Conservation (phyloP, 2,113 vertebrate species). For the Ascaphus truei region DNA sequence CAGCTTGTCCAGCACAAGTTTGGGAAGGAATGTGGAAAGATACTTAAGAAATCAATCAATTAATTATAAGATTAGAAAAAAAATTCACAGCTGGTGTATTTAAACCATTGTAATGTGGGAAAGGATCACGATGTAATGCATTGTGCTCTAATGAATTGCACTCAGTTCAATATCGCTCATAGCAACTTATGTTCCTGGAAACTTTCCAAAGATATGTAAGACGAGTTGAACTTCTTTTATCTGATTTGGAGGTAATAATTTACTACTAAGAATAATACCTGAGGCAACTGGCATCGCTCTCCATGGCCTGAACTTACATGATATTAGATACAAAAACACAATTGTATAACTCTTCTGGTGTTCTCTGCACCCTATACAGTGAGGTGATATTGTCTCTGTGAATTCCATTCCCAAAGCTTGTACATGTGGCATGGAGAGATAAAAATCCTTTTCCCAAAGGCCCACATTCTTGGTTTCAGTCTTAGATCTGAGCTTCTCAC, state of each 20-base stretch:
- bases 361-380: no score
- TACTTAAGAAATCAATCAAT: neutral
- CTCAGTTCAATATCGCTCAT: no score
- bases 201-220: neutral
- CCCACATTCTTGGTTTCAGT: neutral
- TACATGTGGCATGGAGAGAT: neutral
- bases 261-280: neutral
- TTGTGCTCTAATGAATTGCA: neutral
- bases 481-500: neutral
- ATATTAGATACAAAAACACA: neutral
- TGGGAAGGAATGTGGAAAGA: neutral
- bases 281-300: no score
- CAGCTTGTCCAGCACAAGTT: no score
- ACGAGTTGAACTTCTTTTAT: neutral
- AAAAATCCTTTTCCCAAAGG: neutral
- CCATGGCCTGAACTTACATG: no score
- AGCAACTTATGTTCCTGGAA: neutral
- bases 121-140: no score
- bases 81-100: no score
- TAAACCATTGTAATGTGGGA: no score
- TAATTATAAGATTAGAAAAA: neutral
- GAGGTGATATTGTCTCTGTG: no score
- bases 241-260: neutral
- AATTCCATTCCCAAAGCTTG: no score
- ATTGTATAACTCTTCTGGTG: no score